Base-by-base conservation (phyloP, 2,888 invertebrate species). In the Phragmatobia fuliginosa region DNA sequence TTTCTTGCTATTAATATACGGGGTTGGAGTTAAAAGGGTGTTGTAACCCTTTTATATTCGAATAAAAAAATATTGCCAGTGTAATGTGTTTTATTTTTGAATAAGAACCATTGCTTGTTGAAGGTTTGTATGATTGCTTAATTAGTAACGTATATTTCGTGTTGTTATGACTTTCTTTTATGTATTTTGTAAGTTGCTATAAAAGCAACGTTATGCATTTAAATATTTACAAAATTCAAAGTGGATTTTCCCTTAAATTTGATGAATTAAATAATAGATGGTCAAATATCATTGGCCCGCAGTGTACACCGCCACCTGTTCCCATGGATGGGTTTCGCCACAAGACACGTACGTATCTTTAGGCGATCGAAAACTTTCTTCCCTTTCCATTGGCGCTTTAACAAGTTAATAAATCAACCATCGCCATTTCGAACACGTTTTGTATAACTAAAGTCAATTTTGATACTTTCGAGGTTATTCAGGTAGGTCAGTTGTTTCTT, bases 261-360 rank as follows among this genome's bases (percentile, higher is more conserved):
- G n/a, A n/a, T n/a, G n/a, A n/a, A n/a, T n/a, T n/a, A n/a, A n/a
- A n/a, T n/a, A 36, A 36, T 36, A 11, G 11, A 38, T 11, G 38
- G n/a, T n/a, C 7, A 21, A 49, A 49, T 38, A 60, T 33, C 59
- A 60, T 41, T 49, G 82, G 38, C 77, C 70, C 8, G 31, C 74
- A 76, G 73, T 84, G 82, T 81, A 82, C 45, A 25, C 5, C 41
- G 33, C 83, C 84, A 84, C 84, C 84, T 84, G 84, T 84, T 80
- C 70, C 71, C 70, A 73, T 64, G 75, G 76, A 72, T 73, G 72
- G 74, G 75, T 80, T 74, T 79, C 78, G 68, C 75, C 71, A 78
- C 76, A 71, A 63, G 75, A 68, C 71, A 68, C 69, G 70, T 67
- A 52, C 64, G 31, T 62, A 58, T 63, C 8, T 32, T 33, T 10